These are phyloP conservation scores for Halocaridina rubra DNA, from an alignment of 2,888 invertebrate species.

Conservation along the genomic window DNA sequence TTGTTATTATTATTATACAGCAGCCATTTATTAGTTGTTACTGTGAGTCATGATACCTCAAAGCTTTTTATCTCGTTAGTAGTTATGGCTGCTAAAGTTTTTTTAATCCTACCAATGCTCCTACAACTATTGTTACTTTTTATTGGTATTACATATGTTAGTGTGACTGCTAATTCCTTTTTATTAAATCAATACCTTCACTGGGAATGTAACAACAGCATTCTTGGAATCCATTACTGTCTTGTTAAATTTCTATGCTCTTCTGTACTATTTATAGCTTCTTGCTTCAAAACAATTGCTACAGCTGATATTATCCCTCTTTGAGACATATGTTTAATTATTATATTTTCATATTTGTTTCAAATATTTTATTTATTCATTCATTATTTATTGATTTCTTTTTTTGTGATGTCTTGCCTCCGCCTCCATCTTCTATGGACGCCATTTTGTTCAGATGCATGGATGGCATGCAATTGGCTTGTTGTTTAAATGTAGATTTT, in stretches of 20 bases:
- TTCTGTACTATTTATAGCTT: constrained; percentile 13
- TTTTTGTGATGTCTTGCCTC: constrained; percentile 50
- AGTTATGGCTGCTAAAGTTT: constrained; percentile 31
- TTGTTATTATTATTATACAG: not conserved
- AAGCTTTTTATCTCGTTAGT: constrained; percentile 20
- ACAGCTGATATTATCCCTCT: constrained; percentile 28
- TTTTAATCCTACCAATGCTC: too few relatives aligned
- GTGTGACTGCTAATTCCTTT: too few relatives aligned
- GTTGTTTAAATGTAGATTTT: constrained; percentile 60
- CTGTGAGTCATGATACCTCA: constrained; percentile 2
- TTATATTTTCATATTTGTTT: too few relatives aligned
- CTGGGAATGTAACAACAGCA: constrained; percentile 12
- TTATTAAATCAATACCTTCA: too few relatives aligned
- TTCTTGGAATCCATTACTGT: constrained; percentile 23
- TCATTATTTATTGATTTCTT: too few relatives aligned
- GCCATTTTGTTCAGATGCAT: constrained; percentile 58
- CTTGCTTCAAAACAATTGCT: constrained; percentile 28
- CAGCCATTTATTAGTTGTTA: not conserved
- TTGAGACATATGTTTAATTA: too few relatives aligned
- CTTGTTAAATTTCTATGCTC: constrained; percentile 1
- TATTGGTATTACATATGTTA: too few relatives aligned
- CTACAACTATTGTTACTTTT: too few relatives aligned
- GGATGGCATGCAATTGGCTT: constrained; percentile 59
- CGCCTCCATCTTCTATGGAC: constrained; percentile 47
- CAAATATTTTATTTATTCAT: too few relatives aligned